Evolutionary conservation across 2,888 invertebrate genomes (phyloP).

Genomic region (Adela reaumurella): DNA sequence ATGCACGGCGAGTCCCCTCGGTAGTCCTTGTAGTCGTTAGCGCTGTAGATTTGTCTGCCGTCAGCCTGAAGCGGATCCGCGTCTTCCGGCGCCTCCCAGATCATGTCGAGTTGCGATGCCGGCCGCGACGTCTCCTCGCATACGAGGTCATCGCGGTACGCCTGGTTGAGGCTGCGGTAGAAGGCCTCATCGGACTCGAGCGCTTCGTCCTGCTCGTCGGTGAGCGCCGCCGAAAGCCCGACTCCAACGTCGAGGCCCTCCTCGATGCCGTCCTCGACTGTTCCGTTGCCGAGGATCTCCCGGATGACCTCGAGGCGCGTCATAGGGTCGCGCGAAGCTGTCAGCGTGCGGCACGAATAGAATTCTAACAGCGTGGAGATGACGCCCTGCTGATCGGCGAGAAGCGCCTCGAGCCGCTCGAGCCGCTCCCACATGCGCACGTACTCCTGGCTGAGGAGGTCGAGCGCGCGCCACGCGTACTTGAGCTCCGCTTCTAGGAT

Average conservation of each 20-base stretch:
- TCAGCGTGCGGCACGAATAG: conserved; percentile 57
- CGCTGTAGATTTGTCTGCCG: conserved; percentile 66
- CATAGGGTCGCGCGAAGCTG: conserved; percentile 50
- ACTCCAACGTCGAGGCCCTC: conserved; percentile 61
- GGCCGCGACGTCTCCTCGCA: conserved; percentile 62
- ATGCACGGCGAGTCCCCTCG: conserved; percentile 70
- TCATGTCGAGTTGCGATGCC: conserved; percentile 76
- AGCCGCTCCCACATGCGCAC: conserved; percentile 92
- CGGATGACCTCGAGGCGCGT: conserved; percentile 58
- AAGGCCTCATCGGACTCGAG: conserved; percentile 83
- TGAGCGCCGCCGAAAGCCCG: conserved; percentile 34
- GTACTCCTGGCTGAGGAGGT: conserved; percentile 86
- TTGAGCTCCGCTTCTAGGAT: conserved; percentile 87
- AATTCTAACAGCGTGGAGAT: conserved; percentile 83
- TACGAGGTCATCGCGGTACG: conserved; percentile 77
- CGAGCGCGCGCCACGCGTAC: conserved; percentile 89
- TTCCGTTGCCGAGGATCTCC: conserved; percentile 63
- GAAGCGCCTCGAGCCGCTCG: conserved; percentile 81
- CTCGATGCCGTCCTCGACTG: conserved; percentile 64
- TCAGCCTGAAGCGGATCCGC: conserved; percentile 51
- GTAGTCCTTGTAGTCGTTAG: conserved; percentile 76
- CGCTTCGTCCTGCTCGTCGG: conserved; percentile 41
- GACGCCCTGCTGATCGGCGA: conserved; percentile 87
- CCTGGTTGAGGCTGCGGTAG: conserved; percentile 83
- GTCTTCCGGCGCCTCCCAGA: conserved; percentile 82